A percentile compares a stretch with the other conserved stretches of the same genome.
Conservation (phyloP, 2,113 vertebrate genomes). For the Rattus rattus region DNA sequence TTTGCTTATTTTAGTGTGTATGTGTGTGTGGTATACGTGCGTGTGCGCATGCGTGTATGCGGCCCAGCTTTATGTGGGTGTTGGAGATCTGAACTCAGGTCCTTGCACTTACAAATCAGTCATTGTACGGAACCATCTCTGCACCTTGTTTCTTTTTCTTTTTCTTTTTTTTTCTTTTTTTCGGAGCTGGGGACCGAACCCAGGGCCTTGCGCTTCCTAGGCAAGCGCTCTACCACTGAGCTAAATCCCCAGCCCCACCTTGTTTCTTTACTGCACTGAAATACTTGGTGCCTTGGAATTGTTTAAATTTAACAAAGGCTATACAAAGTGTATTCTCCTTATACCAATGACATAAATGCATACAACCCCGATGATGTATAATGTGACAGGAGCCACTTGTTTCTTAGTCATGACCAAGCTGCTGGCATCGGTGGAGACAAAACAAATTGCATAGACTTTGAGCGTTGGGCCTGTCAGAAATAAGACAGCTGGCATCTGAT, state of each 20-base stretch:
- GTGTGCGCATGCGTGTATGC: not conserved
- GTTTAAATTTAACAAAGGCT: not conserved
- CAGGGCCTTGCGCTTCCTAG: no score
- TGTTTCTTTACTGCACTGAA: not conserved
- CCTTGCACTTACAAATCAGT: not conserved
- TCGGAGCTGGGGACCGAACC: no score
- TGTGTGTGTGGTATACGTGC: not conserved
- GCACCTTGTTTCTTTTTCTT: not conserved
- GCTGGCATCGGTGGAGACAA: not conserved
- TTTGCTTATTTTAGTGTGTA: not conserved
- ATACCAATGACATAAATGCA: constrained; percentile 34
- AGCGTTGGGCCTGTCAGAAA: not conserved
- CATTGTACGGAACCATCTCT: not conserved
- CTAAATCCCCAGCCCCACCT: no score
- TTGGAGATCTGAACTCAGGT: not conserved
- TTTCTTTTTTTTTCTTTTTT: no score
- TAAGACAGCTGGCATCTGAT: not conserved
- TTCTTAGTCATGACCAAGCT: not conserved
- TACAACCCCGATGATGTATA: not conserved
- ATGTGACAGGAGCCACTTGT: constrained; percentile 5
- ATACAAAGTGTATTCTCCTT: not conserved
- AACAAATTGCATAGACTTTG: not conserved
- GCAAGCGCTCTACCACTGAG: no score
- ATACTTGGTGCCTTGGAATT: not conserved
- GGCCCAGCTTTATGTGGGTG: not conserved